phyloP scores from a whole-genome alignment of 2,888 invertebrate genomes.

The Ophion obscuratus region DNA sequence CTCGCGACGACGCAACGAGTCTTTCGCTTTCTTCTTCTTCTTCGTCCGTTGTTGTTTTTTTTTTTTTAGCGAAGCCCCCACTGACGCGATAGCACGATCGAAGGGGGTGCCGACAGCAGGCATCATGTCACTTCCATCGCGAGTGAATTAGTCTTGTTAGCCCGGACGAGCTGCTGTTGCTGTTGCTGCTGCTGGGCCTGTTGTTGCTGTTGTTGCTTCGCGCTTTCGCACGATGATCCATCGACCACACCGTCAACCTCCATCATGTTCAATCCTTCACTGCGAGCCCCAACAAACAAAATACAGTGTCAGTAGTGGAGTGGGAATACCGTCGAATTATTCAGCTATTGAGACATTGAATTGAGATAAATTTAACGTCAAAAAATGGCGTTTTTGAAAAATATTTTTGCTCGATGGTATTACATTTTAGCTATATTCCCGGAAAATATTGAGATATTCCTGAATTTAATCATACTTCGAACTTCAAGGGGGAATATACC shows the following conservation, averaged over 20 bases:
- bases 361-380: not conserved
- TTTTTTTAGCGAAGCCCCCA: constrained; percentile 81
- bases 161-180: constrained; percentile 84
- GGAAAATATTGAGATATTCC: too few relatives aligned
- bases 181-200: constrained; percentile 72
- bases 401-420: too few relatives aligned
- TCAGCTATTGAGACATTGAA: not conserved
- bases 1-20: constrained; percentile 35
- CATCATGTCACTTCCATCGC: constrained; percentile 88
- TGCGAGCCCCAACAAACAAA: constrained; percentile 55
- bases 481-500: too few relatives aligned
- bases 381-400: too few relatives aligned
- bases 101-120: constrained; percentile 82
- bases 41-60: not conserved
- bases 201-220: constrained; percentile 78
- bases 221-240: constrained; percentile 82
- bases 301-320: not conserved
- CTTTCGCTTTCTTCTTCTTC: constrained; percentile 55
- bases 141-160: constrained; percentile 85
- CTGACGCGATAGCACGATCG: constrained; percentile 79
- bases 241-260: constrained; percentile 80
- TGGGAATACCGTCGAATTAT: not conserved
- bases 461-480: too few relatives aligned
- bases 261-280: constrained; percentile 81
- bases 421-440: too few relatives aligned